These are phyloP conservation scores for Eustalomyia histrio DNA, from an alignment of 2,888 invertebrate species.

Conservation along the genomic window DNA sequence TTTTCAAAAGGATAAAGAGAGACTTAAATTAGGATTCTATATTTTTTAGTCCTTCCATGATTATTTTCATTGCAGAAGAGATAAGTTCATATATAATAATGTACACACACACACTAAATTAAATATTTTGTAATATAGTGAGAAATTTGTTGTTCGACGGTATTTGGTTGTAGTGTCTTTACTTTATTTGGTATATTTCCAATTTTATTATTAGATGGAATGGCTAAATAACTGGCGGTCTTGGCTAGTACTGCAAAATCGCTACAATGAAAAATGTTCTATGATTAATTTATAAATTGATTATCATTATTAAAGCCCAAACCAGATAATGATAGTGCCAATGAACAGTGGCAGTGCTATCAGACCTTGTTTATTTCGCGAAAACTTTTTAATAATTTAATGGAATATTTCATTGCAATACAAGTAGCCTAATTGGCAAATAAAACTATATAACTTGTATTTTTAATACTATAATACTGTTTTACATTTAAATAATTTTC, in stretches of 20 bases:
- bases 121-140: constrained; percentile 11
- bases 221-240: constrained; percentile 44
- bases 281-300: neutral
- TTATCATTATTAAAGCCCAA: no score
- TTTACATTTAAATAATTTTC: no score
- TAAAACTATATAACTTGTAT: no score
- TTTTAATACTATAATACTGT: no score
- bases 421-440: no score
- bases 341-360: no score
- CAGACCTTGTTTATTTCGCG: no score
- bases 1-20: constrained; percentile 9
- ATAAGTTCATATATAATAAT: neutral
- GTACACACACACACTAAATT: constrained; percentile 43
- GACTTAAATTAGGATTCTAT: constrained; percentile 1
- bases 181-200: constrained; percentile 38
- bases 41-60: constrained; percentile 35
- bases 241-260: constrained; percentile 41
- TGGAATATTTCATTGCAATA: no score
- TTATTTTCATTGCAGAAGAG: constrained; percentile 36
- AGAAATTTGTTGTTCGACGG: constrained; percentile 10
- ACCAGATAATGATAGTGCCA: no score
- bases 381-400: no score
- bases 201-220: constrained; percentile 55
- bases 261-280: constrained; percentile 11
- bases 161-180: constrained; percentile 15